phyloP scores from a whole-genome alignment of 2,113 vertebrate species.

The Carlito syrichta region DNA sequence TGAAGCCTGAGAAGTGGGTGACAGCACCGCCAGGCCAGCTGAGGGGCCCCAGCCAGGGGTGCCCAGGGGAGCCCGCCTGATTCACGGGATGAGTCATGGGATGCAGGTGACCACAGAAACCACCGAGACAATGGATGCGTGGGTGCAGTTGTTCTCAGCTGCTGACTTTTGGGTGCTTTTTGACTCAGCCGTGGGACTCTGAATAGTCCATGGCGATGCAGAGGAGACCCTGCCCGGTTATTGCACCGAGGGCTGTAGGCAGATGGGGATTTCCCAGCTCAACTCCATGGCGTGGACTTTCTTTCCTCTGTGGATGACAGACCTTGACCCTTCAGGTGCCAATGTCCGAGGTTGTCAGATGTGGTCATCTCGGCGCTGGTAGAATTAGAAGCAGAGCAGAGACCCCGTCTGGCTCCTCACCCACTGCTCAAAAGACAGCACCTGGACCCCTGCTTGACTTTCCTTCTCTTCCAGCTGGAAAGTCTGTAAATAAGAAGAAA shows the following conservation, averaged over 20 bases:
- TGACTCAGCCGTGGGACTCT: fast-evolving
- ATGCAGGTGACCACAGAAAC: neutral
- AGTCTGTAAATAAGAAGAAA: neutral
- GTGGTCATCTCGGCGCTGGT: neutral
- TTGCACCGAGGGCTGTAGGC: too few relatives aligned
- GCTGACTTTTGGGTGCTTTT: neutral
- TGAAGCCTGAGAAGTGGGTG: neutral
- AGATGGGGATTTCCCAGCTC: neutral
- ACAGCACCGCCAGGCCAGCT: fast-evolving
- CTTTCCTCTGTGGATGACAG: too few relatives aligned
- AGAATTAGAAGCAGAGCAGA: neutral
- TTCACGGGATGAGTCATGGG: too few relatives aligned
- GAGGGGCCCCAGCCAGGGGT: neutral
- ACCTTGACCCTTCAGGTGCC: neutral
- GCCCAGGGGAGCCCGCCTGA: neutral
- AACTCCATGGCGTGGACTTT: too few relatives aligned
- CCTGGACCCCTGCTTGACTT: neutral
- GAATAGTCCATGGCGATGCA: fast-evolving
- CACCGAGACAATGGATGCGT: fast-evolving
- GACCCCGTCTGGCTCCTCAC: fast-evolving
- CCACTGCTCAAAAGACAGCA: fast-evolving
- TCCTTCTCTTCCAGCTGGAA: neutral
- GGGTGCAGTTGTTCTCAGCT: neutral
- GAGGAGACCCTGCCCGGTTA: neutral
- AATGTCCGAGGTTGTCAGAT: too few relatives aligned